These are phyloP conservation scores for Phrynosoma platyrhinos DNA, from an alignment of 2,113 vertebrate genomes.

Conservation along the genomic window DNA sequence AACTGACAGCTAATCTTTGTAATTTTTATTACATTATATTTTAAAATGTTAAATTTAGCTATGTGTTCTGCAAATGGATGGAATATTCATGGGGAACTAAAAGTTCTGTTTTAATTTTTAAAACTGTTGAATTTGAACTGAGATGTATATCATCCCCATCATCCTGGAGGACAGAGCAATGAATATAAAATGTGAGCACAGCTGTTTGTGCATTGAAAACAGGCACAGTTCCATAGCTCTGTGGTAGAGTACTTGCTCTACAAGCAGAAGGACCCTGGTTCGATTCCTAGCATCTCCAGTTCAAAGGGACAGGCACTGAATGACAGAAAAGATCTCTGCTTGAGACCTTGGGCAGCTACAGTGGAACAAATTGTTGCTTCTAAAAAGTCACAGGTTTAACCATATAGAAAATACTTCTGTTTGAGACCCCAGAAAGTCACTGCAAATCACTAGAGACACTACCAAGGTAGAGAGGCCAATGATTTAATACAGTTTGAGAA, in stretches of 20 bases:
- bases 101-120: background rate
- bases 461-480: background rate
- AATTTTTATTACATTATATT: too few relatives aligned
- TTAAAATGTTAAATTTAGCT: background rate
- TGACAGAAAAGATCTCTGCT: too few relatives aligned
- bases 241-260: background rate
- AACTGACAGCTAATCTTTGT: too few relatives aligned
- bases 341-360: too few relatives aligned
- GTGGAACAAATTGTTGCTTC: too few relatives aligned
- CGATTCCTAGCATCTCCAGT: background rate
- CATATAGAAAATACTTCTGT: background rate
- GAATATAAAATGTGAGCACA: too few relatives aligned
- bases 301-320: too few relatives aligned
- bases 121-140: too few relatives aligned
- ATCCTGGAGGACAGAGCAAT: background rate
- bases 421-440: background rate
- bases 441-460: background rate
- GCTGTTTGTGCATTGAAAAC: background rate
- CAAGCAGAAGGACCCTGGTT: background rate
- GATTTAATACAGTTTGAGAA: background rate
- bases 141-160: background rate
- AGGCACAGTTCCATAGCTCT: background rate
- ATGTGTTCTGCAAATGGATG: background rate
- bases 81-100: background rate
- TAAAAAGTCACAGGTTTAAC: background rate